These are phyloP conservation scores for Tipula confusa DNA, from an alignment of 2,888 invertebrate genomes.

Conservation along the genomic window DNA sequence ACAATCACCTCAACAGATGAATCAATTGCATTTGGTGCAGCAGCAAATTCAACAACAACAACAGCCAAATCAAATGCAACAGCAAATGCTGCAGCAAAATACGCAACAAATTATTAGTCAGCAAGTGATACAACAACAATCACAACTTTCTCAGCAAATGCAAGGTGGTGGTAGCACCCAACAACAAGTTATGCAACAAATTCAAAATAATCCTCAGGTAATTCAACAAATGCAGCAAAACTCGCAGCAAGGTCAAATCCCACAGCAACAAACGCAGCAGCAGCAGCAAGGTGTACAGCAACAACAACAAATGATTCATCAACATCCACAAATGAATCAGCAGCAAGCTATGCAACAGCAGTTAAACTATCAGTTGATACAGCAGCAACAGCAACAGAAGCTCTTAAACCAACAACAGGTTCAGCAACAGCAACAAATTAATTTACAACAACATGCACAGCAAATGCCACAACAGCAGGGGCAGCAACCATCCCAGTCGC, in stretches of 20 bases:
- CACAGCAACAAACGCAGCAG: constrained; percentile 43
- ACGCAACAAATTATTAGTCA: constrained; percentile 39
- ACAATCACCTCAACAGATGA: constrained; percentile 39
- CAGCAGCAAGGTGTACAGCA: constrained; percentile 43
- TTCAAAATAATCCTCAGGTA: constrained; percentile 33
- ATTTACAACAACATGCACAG: constrained; percentile 48
- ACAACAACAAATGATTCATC: constrained; percentile 37
- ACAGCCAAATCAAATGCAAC: constrained; percentile 38
- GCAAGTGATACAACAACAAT: constrained; percentile 39
- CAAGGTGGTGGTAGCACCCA: constrained; percentile 42
- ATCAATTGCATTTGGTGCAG: constrained; percentile 40
- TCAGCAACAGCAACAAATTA: constrained; percentile 39
- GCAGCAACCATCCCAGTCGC: constrained; percentile 38
- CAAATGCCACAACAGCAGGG: constrained; percentile 46
- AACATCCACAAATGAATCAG: constrained; percentile 43
- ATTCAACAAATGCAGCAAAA: constrained; percentile 40
- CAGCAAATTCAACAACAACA: constrained; percentile 42
- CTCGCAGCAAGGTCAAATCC: constrained; percentile 39
- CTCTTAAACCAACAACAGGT: constrained; percentile 38
- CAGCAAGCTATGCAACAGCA: constrained; percentile 42
- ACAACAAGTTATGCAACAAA: constrained; percentile 34
- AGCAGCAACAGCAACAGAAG: constrained; percentile 33
- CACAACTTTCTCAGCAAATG: constrained; percentile 40
- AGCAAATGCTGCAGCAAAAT: constrained; percentile 41
- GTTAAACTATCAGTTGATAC: constrained; percentile 28